Evolutionary conservation across 2,797 vertebrate species (phyloP), one percentile per base, ranked within the genome.

Genomic region (Phaenicophaeus curvirostris): DNA sequence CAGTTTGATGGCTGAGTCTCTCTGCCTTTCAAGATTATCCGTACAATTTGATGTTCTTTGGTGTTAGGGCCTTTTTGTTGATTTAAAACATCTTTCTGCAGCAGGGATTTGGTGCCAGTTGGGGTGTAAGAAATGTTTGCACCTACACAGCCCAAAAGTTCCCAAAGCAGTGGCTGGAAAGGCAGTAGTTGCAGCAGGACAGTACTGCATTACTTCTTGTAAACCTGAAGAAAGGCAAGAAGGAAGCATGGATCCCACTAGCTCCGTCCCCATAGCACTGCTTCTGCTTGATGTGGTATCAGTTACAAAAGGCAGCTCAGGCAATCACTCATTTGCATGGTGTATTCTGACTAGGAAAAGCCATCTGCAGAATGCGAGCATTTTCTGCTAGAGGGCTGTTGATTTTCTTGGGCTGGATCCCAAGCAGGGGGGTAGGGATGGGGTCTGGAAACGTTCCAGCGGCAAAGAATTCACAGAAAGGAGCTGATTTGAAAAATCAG

Each of bases 141-240:
- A 35, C 15, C 57, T 65, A n/a, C 0, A 0, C 11, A 41, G 50
- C 21, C 25, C 12, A 14, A 6, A 9, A 12, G 37, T 19, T 51
- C 37, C 61, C 13, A 21, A 0, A 7, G 6, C 4, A 18, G n/a
- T 13, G 48, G 15, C 12, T 0, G 5, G 54, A 27, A 66, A 61
- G 24, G 58, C 19, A 33, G 58, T 27, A 18, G 28, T 30, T 54
- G 51, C 28, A 41, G 23, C 30, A 46, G 15, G 25, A 25, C 50
- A 51, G 27, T 28, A 28, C 51, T 28, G 8, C 27, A 39, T 2
- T 8, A 1, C 28, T 33, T 48, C 27, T 37, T 23, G 27, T 25
- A 65, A 33, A 44, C 20, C 24, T 8, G 8, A 33, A 57, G 11
- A 28, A 13, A 30, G 10, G 33, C 11, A 48, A 80, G 46, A 54